A percentile compares a stretch with the other conserved stretches of the same genome.
Conservation (phyloP, 2,113 vertebrate species). For the Apodemus sylvaticus region DNA sequence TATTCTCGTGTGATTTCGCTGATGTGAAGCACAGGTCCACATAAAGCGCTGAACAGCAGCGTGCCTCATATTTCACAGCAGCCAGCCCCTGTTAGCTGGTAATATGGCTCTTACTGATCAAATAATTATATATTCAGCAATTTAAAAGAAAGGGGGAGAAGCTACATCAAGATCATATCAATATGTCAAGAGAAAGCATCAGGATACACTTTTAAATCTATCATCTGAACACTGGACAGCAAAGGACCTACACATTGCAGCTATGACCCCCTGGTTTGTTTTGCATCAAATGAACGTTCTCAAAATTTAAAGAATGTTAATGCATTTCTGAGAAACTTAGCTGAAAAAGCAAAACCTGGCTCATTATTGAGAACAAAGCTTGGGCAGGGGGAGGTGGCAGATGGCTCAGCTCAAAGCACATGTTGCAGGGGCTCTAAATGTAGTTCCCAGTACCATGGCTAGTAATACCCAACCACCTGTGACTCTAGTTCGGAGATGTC, state of each 20-base stretch:
- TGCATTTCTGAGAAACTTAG: not conserved
- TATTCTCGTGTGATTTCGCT: not conserved
- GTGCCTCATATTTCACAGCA: slow-evolving; percentile 27
- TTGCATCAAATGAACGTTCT: not conserved
- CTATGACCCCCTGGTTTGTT: not conserved
- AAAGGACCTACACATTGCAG: not conserved
- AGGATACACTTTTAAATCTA: not conserved
- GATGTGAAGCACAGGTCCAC: not conserved
- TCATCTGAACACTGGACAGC: not conserved
- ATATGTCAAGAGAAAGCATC: slow-evolving; percentile 33
- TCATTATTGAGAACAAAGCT: slow-evolving; percentile 1
- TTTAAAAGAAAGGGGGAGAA: not conserved
- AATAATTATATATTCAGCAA: not conserved
- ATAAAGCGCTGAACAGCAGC: not conserved
- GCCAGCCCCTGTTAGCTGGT: not conserved
- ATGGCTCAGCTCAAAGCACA: not conserved
- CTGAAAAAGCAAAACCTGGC: not conserved
- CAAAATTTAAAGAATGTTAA: not conserved
- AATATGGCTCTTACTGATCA: slow-evolving; percentile 30
- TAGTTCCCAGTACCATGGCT: not conserved
- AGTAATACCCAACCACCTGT: not conserved
- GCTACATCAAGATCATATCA: slow-evolving; percentile 26
- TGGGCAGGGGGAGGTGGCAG: not conserved
- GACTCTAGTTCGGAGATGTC: not conserved
- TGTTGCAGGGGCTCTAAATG: not conserved